Base-by-base conservation (phyloP, 2,113 vertebrate species). In the Campylomormyrus tamandua region DNA sequence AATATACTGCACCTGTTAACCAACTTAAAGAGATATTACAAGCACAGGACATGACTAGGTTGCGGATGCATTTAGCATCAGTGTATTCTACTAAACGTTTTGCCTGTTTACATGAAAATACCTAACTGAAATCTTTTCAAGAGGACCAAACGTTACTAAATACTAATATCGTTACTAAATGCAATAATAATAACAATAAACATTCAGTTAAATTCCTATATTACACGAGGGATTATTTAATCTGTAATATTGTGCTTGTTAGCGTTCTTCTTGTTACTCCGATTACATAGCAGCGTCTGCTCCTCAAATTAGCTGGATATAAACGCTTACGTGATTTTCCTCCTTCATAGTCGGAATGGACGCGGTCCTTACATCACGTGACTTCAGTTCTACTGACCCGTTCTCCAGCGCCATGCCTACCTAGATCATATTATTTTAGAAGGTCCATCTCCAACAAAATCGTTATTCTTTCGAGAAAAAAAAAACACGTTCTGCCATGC, bases 391-490 rank as follows among this genome's bases (percentile, higher is more conserved):
- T 84, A 89, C 92, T 7, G 90, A 92, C 91, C 93, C 92, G 53
- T 92, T 87, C 1, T 91, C 91, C 11, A 93, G 89, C 46, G 92
- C 94, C 94, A 95, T 95, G 31, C 50, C 91, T 15, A 92, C 90
- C 93, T 87, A 90, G 27, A 90, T 42, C 42, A 49, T 48, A 39
- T 48, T 13, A 4, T 9, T 92, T 87, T 70, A n/a, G 31, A 90
- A 56, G 85, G 92, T 90, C 24, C 93, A 93, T 95, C 52, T 83
- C 52, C 70, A 42, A 35, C 5, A 46, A 74, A 48, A 50, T 87
- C 85, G n/a, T 39, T 87, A 17, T 19, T 48, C 9, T 19, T 53
- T 11, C 31, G 9, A 46, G 53, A 58, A 45, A 77, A 83, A 48
- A 48, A 45, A 49, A 83, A 27, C 19, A 88, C 86, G 58, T 53